phyloP scores from a whole-genome alignment of 2,888 invertebrate species.

The Caenorhabditis angaria region DNA sequence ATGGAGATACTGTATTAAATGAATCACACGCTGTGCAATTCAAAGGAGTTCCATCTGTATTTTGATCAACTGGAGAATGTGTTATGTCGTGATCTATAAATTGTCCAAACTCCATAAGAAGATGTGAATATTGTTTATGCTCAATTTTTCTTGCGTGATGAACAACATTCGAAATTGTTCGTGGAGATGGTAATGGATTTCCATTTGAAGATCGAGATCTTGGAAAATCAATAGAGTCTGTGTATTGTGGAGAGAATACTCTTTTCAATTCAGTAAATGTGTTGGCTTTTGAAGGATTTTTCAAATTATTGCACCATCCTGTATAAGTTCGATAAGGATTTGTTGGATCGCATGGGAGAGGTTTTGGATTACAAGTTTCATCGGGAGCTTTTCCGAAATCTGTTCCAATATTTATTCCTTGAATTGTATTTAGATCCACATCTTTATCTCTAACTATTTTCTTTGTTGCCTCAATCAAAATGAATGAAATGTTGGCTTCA shows the following conservation, averaged over 20 bases:
- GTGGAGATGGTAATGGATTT: conserved; percentile 83
- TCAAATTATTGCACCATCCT: conserved; percentile 71
- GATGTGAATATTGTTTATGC: conserved; percentile 56
- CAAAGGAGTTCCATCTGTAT: conserved; percentile 61
- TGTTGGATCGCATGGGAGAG: conserved; percentile 70
- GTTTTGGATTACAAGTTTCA: conserved; percentile 46
- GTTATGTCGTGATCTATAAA: conserved; percentile 72
- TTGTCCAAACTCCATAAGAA: conserved; percentile 71
- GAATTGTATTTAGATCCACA: conserved; percentile 13
- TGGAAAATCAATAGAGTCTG: conserved; percentile 64
- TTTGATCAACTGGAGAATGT: conserved; percentile 64
- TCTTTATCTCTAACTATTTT: conserved; percentile 22
- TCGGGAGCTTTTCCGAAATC: conserved; percentile 22
- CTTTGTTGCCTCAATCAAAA: conserved; percentile 59
- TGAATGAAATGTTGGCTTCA: conserved; percentile 55
- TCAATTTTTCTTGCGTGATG: conserved; percentile 75
- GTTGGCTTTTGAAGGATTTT: conserved; percentile 61
- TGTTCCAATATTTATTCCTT: conserved; percentile 29
- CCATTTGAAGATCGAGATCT: conserved; percentile 51
- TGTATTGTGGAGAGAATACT: conserved; percentile 64
- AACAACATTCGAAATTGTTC: conserved; percentile 85
- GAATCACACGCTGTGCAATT: conserved; percentile 80
- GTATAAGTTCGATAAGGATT: conserved; percentile 52
- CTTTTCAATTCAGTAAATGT: conserved; percentile 62
- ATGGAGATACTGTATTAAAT: conserved; percentile 86